Base-by-base conservation (phyloP, 2,797 vertebrate species). In the Propithecus deckenii region DNA sequence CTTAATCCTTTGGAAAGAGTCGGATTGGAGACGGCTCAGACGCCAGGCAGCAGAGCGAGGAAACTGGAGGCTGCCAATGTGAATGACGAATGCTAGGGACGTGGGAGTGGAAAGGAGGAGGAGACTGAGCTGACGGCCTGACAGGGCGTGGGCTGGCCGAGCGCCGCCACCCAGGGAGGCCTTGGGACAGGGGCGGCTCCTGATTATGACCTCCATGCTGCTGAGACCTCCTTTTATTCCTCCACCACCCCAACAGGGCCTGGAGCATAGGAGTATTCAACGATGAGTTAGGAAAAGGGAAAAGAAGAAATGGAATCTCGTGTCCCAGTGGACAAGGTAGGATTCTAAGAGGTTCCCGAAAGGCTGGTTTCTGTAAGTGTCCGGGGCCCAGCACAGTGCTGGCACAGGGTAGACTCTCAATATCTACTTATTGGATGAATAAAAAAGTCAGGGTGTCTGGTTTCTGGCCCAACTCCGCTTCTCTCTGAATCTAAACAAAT, bases 1-100 rank as follows among this genome's bases (percentile, higher is more conserved):
- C 43, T 67, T 61, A 78, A 92, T 86, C 69, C 89, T 92, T 57
- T 92, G 65, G 52, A 71, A 89, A 71, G 94, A 91, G 92, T 93
- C 88, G 72, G 75, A 94, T 17, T 91, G 91, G 78, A 96, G 86
- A 43, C 14, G 22, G 48, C 67, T 76, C 87, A 95, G 59, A 94
- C 95, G 80, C 1, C 2, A 92, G 59, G 5, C 65, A 76, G 90
- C 87, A 93, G 65, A 89, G 59, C 22, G 12, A 92, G 52, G 65
- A 89, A 88, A 86, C 32, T 32, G 32, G 75, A 91, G 52, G 59
- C 48, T 86, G 80, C 46, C 4, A 2, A 76, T 50, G 83, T 93
- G 89, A 92, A 57, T 80, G 92, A 92, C 57, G 83, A 91, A 71
- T 61, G 78, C 89, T 46, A 48, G 76, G 83, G 92, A 41, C 1